A percentile compares a stretch with the other conserved stretches of the same genome.
Conservation (phyloP, 2,113 vertebrate genomes). For the Corynorhinus townsendii region DNA sequence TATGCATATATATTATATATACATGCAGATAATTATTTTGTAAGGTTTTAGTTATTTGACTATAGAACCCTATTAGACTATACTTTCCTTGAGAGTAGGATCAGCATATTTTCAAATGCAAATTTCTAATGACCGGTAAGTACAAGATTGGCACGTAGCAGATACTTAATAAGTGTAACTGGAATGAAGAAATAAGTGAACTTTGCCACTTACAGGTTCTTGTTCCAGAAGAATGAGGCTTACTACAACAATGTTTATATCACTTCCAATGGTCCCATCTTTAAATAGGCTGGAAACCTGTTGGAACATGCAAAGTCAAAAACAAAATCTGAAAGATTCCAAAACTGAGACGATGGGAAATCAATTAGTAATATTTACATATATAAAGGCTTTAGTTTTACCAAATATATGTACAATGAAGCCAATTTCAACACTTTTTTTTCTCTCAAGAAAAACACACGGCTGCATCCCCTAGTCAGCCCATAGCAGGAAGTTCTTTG, state of each 20-base stretch:
- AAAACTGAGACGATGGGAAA: not conserved
- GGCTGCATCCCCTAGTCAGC: not conserved
- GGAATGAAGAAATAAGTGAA: not conserved
- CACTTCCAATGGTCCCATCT: conserved; percentile 96
- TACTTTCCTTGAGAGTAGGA: not conserved
- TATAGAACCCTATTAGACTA: not conserved
- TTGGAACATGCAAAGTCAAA: conserved; percentile 19
- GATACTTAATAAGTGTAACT: not conserved
- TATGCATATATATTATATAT: not conserved
- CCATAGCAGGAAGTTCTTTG: rapidly evolving
- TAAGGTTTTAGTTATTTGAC: not conserved
- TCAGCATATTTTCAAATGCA: not conserved
- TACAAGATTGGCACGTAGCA: not conserved
- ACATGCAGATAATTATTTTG: not conserved
- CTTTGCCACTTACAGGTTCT: conserved; percentile 89
- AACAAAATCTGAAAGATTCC: not conserved
- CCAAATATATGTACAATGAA: not conserved
- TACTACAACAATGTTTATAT: conserved; percentile 96
- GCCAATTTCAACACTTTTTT: not conserved
- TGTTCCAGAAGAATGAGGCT: conserved; percentile 95
- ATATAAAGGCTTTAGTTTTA: not conserved
- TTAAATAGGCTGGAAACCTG: conserved; percentile 99
- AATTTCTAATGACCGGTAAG: not conserved
- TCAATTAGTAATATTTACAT: not conserved
- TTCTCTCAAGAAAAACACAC: not conserved